Evolutionary conservation across 37 sponge, comb jelly and placozoan genomes (phyloP), one percentile per base, ranked within the genome.

Genomic region (Geodia barretti): DNA sequence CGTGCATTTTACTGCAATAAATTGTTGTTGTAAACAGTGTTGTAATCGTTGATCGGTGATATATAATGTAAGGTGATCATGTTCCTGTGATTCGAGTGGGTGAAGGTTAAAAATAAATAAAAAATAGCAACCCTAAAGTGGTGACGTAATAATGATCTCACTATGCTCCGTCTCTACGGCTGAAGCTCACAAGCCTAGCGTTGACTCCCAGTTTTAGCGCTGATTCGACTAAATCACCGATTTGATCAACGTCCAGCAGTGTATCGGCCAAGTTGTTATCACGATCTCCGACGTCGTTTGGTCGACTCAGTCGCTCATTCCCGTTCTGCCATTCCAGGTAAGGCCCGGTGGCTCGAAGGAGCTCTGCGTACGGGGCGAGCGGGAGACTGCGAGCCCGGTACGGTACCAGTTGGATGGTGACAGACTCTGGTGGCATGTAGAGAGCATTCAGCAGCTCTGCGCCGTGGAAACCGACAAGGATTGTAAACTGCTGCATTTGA

Each of bases 381-480:
- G 59, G 43, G 35, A 85, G 79, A 11, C 43, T 38, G 19, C 25
- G 54, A 28, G 86, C 86, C 21, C 70, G 72, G 80, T 41, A 71
- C 20, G 87, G 87, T 1, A 58, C 80, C 31, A 86, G 72, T 39
- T 82, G 87, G 1, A 86, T 43, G 0, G 79, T 47, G 20, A 86
- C 87, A 1, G 80, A 34, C 4, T 72, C 87, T n/a, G 62, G 37
- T 23, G 72, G 64, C 70, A 86, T 71, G 41, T 80, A 86, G 30
- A 86, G 65, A 14, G 67, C 80, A 71, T 86, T 86, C 32, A 82
- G 24, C 23, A 86, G 64, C 21, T 82, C 87, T 11, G 65, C 80
- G 7, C 87, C 87, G 35, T 86, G 77, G 83, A 86, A 63, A 60
- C 87, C 87, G 69, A 81, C 75, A 41, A 86, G 74, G 21, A 86